These are phyloP conservation scores for Aurelia coerulea DNA, from an alignment of 30 jellyfish, hydroid and myxozoan genomes.

Conservation along the genomic window DNA sequence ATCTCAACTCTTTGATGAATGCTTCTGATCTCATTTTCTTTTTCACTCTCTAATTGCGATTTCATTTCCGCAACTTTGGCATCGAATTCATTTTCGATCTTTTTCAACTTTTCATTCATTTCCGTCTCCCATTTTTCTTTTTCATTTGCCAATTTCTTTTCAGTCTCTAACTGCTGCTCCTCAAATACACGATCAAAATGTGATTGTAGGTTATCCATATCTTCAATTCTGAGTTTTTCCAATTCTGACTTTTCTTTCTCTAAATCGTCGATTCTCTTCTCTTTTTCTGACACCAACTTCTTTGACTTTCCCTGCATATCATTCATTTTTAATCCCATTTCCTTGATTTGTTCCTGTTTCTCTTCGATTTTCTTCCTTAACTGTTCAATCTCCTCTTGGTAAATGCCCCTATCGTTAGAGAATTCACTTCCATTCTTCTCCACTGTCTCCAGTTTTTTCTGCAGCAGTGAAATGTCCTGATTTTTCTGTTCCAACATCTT, in stretches of 20 bases:
- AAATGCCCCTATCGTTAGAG: slow-evolving; percentile 23
- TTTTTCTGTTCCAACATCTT: slow-evolving; percentile 16
- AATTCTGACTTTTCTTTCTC: slow-evolving; percentile 1
- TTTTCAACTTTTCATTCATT: slow-evolving; percentile 17
- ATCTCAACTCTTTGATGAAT: slow-evolving; percentile 3
- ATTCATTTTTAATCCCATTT: background rate
- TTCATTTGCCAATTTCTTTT: slow-evolving; percentile 19
- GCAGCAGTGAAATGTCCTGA: slow-evolving; percentile 21
- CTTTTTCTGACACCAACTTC: slow-evolving; percentile 38
- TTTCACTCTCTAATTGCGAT: background rate
- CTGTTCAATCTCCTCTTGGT: slow-evolving; percentile 59
- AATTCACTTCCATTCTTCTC: slow-evolving; percentile 19
- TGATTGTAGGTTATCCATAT: slow-evolving; percentile 64
- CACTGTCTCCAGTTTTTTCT: slow-evolving; percentile 33
- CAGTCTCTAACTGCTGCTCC: slow-evolving; percentile 53
- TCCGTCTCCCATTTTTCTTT: slow-evolving; percentile 51
- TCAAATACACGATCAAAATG: slow-evolving; percentile 45
- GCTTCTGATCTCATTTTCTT: background rate
- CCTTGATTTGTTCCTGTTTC: slow-evolving; percentile 50
- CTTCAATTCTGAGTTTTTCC: slow-evolving; percentile 21
- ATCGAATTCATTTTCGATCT: slow-evolving; percentile 9
- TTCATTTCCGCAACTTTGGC: slow-evolving; percentile 6
- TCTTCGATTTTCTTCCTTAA: slow-evolving; percentile 56
- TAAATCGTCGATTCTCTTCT: slow-evolving; percentile 68
- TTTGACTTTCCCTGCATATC: slow-evolving; percentile 1